Conservation (phyloP, 2,888 invertebrate species). For the Cryptus viduatorius region DNA sequence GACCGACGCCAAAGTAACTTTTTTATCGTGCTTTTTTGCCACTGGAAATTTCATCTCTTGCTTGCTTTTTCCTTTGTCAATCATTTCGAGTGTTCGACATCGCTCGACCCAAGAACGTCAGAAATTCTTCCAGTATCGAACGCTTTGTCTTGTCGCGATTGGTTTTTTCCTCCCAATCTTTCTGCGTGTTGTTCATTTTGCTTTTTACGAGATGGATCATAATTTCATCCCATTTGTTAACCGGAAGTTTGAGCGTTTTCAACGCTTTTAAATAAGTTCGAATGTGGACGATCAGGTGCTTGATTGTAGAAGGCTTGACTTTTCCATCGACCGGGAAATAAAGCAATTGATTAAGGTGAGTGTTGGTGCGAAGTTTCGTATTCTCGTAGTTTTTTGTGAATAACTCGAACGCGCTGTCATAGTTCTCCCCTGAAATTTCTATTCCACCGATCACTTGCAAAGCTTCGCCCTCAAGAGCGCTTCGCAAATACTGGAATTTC, state of each 20-base stretch:
- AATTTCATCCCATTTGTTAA: constrained; percentile 69
- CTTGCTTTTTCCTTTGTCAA: constrained; percentile 23
- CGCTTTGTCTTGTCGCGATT: constrained; percentile 48
- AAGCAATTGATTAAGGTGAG: constrained; percentile 35
- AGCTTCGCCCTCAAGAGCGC: not conserved
- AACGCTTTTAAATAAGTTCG: constrained; percentile 67
- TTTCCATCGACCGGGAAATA: constrained; percentile 41
- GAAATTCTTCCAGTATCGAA: constrained; percentile 40
- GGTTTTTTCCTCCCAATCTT: constrained; percentile 67
- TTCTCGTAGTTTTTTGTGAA: constrained; percentile 47
- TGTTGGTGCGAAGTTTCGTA: constrained; percentile 34
- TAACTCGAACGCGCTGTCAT: constrained; percentile 40
- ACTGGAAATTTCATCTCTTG: constrained; percentile 6
- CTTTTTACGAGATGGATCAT: constrained; percentile 66
- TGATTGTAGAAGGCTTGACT: constrained; percentile 51
- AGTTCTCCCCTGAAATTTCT: constrained; percentile 15
- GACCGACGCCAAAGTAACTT: not conserved
- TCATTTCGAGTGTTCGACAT: constrained; percentile 47
- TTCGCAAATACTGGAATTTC: constrained; percentile 43
- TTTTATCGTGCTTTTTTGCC: constrained; percentile 15
- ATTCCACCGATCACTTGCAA: constrained; percentile 28
- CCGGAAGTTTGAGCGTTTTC: constrained; percentile 66
- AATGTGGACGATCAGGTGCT: constrained; percentile 57
- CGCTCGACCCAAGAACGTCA: constrained; percentile 37
- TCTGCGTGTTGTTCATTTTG: constrained; percentile 68